A percentile compares a stretch with the other conserved stretches of the same genome.
phyloP scores from a whole-genome alignment of 2,797 vertebrate genomes.

The Scolopax rusticola region DNA sequence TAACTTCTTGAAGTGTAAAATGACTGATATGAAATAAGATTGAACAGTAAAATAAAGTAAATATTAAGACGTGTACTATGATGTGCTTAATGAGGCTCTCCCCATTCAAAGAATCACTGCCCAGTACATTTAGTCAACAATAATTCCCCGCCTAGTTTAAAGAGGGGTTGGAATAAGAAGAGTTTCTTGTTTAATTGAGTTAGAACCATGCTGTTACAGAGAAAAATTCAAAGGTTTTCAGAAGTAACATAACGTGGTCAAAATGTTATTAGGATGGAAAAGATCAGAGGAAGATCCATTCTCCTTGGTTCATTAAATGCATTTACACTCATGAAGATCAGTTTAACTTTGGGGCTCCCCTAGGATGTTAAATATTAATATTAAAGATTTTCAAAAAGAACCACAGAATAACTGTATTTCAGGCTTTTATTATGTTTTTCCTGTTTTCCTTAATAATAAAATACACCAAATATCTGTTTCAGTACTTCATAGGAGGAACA shows the following conservation, averaged over 20 bases:
- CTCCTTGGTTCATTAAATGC: not conserved
- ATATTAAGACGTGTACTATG: fast-evolving
- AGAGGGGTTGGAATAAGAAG: not conserved
- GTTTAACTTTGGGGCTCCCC: not conserved
- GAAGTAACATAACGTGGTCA: not conserved
- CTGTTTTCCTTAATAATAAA: not conserved
- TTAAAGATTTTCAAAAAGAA: not conserved
- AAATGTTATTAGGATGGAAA: not conserved
- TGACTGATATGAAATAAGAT: not conserved
- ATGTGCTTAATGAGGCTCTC: fast-evolving
- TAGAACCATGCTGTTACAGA: not conserved
- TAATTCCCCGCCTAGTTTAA: not conserved
- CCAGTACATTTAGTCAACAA: not conserved
- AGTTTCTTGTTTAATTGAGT: not conserved
- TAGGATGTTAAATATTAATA: not conserved
- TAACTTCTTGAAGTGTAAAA: not conserved
- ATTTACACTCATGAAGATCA: not conserved
- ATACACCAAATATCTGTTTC: not conserved
- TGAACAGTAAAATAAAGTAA: not conserved
- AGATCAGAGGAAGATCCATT: not conserved
- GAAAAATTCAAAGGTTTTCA: not conserved
- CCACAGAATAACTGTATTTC: not conserved
- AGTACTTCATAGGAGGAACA: not conserved
- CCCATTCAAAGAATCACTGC: not conserved
- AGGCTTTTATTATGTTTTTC: not conserved